Conservation (phyloP, 2,888 invertebrate genomes). For the Cynaeus angustus region DNA sequence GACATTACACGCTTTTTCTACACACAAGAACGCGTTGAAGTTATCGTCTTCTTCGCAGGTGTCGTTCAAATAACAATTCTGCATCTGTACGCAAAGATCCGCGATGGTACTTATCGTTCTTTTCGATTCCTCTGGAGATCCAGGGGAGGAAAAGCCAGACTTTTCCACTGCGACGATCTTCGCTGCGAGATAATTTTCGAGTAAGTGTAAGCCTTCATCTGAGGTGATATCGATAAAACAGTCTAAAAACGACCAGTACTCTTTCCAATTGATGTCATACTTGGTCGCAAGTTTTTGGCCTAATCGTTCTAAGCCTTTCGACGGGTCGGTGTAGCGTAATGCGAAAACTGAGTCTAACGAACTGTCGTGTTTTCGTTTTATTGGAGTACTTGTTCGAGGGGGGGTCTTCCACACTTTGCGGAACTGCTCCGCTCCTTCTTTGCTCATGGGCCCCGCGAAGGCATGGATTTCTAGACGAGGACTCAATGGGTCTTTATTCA, state of each 20-base stretch:
- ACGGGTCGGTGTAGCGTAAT: constrained; percentile 76
- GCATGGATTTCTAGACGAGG: constrained; percentile 87
- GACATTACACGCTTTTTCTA: constrained; percentile 78
- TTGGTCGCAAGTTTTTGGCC: constrained; percentile 84
- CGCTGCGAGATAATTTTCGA: constrained; percentile 83
- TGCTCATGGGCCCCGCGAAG: constrained; percentile 93
- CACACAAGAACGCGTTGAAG: constrained; percentile 72
- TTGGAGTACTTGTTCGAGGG: constrained; percentile 72
- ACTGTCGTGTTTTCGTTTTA: constrained; percentile 11
- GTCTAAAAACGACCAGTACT: constrained; percentile 94
- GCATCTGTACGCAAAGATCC: constrained; percentile 76
- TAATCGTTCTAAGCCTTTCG: constrained; percentile 91
- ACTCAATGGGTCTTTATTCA: constrained; percentile 79
- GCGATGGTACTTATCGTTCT: constrained; percentile 73
- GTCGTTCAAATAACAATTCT: constrained; percentile 73
- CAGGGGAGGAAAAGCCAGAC: constrained; percentile 18
- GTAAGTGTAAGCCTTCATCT: constrained; percentile 80
- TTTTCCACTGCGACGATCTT: constrained; percentile 52
- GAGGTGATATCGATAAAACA: constrained; percentile 86
- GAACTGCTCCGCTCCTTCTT: constrained; percentile 81
- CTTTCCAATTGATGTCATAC: constrained; percentile 87
- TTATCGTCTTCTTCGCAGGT: constrained; percentile 39
- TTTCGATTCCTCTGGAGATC: constrained; percentile 17
- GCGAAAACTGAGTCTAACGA: constrained; percentile 52
- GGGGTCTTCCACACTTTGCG: constrained; percentile 89